These are phyloP conservation scores for Corythornis madagascariensis DNA, from an alignment of 2,113 vertebrate genomes.

Conservation along the genomic window DNA sequence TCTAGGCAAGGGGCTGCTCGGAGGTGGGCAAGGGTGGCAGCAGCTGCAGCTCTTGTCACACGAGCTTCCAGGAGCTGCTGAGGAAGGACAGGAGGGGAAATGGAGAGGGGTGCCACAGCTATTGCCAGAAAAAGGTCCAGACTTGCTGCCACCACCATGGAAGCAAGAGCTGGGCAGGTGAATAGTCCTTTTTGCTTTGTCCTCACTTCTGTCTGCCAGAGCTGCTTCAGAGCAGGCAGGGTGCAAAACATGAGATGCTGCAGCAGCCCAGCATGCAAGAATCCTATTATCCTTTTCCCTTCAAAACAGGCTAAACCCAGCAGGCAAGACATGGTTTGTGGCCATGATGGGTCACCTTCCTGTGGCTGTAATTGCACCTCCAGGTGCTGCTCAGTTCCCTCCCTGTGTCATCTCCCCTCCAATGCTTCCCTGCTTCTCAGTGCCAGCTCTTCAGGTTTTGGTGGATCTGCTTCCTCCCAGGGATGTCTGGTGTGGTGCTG, in stretches of 20 bases:
- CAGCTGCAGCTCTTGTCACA: background rate
- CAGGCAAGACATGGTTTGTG: background rate
- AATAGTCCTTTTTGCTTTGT: background rate
- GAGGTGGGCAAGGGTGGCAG: fast-evolving
- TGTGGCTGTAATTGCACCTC: background rate
- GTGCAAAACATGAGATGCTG: background rate
- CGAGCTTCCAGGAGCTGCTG: fast-evolving
- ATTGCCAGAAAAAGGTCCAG: background rate
- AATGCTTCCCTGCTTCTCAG: background rate
- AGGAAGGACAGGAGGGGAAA: too few relatives aligned
- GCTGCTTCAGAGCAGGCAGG: background rate
- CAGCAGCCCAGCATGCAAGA: background rate
- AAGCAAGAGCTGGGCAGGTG: background rate
- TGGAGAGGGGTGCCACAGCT: background rate
- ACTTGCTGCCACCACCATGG: background rate
- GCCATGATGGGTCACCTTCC: background rate
- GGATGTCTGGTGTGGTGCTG: background rate
- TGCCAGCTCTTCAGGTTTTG: background rate
- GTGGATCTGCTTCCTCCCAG: background rate
- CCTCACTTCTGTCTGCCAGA: background rate
- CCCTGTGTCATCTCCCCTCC: background rate
- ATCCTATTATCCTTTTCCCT: background rate
- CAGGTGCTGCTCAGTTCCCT: background rate
- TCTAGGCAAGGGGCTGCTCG: fast-evolving
- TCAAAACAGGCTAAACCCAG: background rate